phyloP scores from a whole-genome alignment of 2,888 invertebrate species.

The Phengaris arion region DNA sequence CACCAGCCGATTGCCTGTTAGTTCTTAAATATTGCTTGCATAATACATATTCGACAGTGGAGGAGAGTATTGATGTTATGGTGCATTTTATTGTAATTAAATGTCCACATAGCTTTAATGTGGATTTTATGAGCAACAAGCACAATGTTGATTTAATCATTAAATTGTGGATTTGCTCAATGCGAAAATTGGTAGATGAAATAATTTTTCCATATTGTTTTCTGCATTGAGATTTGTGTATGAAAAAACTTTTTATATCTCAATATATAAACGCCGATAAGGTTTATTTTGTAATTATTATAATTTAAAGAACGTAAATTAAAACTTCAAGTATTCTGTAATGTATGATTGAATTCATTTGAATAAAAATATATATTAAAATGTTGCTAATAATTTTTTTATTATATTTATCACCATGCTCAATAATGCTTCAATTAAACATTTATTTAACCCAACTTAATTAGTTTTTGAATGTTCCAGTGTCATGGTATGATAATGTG shows the following conservation, averaged over 20 bases:
- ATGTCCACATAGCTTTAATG: conserved; percentile 74
- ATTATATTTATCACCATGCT: conserved; percentile 33
- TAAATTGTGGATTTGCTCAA: conserved; percentile 67
- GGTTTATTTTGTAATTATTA: conserved; percentile 78
- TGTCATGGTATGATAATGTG: not conserved
- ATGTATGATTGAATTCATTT: conserved; percentile 79
- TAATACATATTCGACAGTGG: conserved; percentile 52
- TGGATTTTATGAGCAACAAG: conserved; percentile 63
- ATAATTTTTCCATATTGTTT: conserved; percentile 60
- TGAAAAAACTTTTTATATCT: conserved; percentile 61
- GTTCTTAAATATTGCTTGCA: conserved; percentile 65
- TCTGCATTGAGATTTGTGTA: conserved; percentile 62
- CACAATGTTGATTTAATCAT: conserved; percentile 52
- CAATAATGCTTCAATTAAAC: not conserved
- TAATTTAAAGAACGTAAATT: conserved; percentile 76
- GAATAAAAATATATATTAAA: conserved; percentile 81
- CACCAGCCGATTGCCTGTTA: conserved; percentile 19
- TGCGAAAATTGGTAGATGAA: conserved; percentile 49
- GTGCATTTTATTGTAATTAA: conserved; percentile 77
- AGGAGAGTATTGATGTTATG: conserved; percentile 57
- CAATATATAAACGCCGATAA: conserved; percentile 70
- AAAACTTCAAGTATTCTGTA: conserved; percentile 74
- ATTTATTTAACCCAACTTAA: not conserved
- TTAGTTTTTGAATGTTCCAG: not conserved
- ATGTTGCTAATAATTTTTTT: conserved; percentile 73